phyloP scores from a whole-genome alignment of 2,797 vertebrate species.

The Catamblyrhynchus diadema region DNA sequence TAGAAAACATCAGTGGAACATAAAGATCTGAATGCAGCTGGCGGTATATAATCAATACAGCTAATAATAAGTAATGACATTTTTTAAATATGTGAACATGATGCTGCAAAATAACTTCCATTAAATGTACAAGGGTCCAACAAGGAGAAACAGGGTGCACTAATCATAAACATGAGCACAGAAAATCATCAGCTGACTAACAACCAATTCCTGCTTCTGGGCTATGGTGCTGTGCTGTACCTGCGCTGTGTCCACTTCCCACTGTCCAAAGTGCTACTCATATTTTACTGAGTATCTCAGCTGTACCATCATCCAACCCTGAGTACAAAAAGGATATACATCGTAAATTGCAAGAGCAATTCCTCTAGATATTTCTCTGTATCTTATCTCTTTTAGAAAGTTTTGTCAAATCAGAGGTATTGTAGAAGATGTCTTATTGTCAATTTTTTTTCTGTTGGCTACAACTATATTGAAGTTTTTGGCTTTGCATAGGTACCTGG shows the following conservation, averaged over 20 bases:
- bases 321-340: background rate
- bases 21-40: slow-evolving; percentile 10
- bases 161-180: background rate
- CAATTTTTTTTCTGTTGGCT: background rate
- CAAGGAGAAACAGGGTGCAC: background rate
- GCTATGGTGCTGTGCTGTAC: background rate
- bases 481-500: background rate
- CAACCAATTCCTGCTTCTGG: background rate
- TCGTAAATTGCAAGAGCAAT: background rate
- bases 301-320: background rate
- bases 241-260: background rate
- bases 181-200: background rate
- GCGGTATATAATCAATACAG: slow-evolving; percentile 26
- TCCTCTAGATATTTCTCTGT: background rate
- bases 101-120: background rate
- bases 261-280: background rate
- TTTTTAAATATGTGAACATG: background rate
- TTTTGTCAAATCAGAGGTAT: background rate
- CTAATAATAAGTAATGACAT: slow-evolving; percentile 29
- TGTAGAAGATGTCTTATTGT: background rate
- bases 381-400: background rate
- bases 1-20: background rate
- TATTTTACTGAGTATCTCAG: background rate
- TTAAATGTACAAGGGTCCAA: background rate
- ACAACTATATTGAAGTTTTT: background rate